phyloP scores from a whole-genome alignment of 2,888 invertebrate species.

The Zonitis immaculata region DNA sequence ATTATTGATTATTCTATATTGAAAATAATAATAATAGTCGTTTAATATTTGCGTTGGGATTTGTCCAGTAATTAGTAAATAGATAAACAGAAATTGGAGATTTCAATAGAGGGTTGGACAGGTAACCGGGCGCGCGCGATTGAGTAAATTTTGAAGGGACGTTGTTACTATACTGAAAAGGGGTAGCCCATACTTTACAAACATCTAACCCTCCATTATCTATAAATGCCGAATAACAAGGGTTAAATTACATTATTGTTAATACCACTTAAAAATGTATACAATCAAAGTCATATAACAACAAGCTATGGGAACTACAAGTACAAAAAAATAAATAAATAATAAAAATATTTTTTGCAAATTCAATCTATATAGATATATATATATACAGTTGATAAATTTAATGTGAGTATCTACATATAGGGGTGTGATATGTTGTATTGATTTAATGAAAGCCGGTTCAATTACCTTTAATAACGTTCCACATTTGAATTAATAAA shows the following conservation, averaged over 20 bases:
- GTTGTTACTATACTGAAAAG: slow-evolving; percentile 3
- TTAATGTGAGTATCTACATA: too few relatives aligned
- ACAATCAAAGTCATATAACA: neutral
- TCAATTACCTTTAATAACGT: neutral
- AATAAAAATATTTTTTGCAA: neutral
- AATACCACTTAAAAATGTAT: slow-evolving; percentile 32
- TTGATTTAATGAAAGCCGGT: slow-evolving; percentile 1
- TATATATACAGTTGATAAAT: neutral
- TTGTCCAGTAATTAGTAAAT: neutral
- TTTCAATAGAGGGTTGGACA: neutral
- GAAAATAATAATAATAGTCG: too few relatives aligned
- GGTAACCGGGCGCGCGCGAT: neutral
- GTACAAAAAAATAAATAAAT: too few relatives aligned
- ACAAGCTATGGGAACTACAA: neutral
- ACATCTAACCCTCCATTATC: slow-evolving; percentile 37
- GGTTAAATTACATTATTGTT: slow-evolving; percentile 43
- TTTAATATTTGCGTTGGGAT: neutral
- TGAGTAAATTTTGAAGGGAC: neutral
- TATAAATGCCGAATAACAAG: slow-evolving; percentile 41
- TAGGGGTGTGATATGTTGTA: neutral
- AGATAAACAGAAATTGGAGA: slow-evolving; percentile 2
- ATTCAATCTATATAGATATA: too few relatives aligned
- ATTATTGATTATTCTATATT: neutral
- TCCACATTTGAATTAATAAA: neutral
- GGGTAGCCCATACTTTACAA: slow-evolving; percentile 19